A percentile compares a stretch with the other conserved stretches of the same genome.
These are phyloP conservation scores for Scaptomyza flava DNA, from an alignment of 2,888 invertebrate species.

Conservation along the genomic window DNA sequence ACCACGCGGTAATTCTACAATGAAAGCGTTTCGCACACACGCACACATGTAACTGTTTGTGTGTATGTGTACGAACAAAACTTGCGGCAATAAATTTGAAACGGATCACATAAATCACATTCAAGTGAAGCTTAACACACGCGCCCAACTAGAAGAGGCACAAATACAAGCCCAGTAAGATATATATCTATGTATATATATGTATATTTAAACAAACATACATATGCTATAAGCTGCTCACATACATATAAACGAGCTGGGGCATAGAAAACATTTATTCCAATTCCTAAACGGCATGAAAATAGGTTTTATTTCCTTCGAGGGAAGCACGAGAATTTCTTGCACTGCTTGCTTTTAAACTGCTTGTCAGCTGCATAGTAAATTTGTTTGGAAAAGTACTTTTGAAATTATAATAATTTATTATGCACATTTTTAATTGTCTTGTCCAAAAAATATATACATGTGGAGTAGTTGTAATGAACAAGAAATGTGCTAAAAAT, in stretches of 20 bases:
- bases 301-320: conserved; percentile 2
- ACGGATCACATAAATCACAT: conserved; percentile 84
- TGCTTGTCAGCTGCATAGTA: conserved; percentile 5
- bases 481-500: too few relatives aligned
- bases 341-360: not conserved
- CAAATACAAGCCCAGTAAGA: conserved; percentile 41
- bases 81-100: conserved; percentile 82
- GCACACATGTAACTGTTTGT: conserved; percentile 1
- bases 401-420: too few relatives aligned
- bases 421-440: too few relatives aligned
- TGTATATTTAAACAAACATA: conserved; percentile 6
- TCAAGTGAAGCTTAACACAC: conserved; percentile 82
- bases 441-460: too few relatives aligned
- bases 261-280: conserved; percentile 49
- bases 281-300: conserved; percentile 12
- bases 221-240: conserved; percentile 4
- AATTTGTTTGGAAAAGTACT: not conserved
- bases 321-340: not conserved
- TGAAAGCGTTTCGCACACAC: conserved; percentile 55
- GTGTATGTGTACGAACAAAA: conserved; percentile 62
- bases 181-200: conserved; percentile 18
- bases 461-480: too few relatives aligned
- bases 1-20: conserved; percentile 71
- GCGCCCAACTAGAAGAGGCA: conserved; percentile 73
- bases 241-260: conserved; percentile 15